Conservation (phyloP, 2,797 vertebrate genomes). For the Aplochiton taeniatus region DNA sequence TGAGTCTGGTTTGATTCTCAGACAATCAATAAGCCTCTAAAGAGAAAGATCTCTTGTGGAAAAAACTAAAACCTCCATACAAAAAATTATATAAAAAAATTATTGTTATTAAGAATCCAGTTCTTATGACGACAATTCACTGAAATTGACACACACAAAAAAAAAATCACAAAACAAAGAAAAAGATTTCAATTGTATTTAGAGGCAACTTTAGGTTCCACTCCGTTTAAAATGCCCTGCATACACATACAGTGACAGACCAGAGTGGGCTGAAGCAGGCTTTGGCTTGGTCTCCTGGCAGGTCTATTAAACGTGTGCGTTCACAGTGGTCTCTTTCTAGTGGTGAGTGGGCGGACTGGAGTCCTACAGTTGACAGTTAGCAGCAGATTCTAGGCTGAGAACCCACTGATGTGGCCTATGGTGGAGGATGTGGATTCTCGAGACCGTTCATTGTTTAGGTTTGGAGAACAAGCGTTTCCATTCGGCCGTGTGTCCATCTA, state of each 20-base stretch:
- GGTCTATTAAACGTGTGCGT: slow-evolving; percentile 70
- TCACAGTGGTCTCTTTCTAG: slow-evolving; percentile 79
- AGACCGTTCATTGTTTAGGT: slow-evolving; percentile 77
- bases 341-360: slow-evolving; percentile 71
- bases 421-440: slow-evolving; percentile 76
- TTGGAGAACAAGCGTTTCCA: slow-evolving; percentile 44
- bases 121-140: no score
- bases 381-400: slow-evolving; percentile 69
- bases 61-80: no score
- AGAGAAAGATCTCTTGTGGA: no score
- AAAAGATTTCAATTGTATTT: slow-evolving; percentile 6
- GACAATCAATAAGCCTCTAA: no score
- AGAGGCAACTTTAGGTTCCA: neutral
- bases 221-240: slow-evolving; percentile 27
- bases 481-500: slow-evolving; percentile 22
- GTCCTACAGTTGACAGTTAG: slow-evolving; percentile 71
- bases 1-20: no score
- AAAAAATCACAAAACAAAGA: no score
- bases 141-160: no score
- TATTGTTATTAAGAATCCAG: no score
- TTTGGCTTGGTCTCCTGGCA: slow-evolving; percentile 67
- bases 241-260: slow-evolving; percentile 64
- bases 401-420: slow-evolving; percentile 75
- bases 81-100: no score
- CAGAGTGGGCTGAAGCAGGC: slow-evolving; percentile 61